These are phyloP conservation scores for Peromyscus polionotus DNA, from an alignment of 2,113 vertebrate species.

Conservation along the genomic window DNA sequence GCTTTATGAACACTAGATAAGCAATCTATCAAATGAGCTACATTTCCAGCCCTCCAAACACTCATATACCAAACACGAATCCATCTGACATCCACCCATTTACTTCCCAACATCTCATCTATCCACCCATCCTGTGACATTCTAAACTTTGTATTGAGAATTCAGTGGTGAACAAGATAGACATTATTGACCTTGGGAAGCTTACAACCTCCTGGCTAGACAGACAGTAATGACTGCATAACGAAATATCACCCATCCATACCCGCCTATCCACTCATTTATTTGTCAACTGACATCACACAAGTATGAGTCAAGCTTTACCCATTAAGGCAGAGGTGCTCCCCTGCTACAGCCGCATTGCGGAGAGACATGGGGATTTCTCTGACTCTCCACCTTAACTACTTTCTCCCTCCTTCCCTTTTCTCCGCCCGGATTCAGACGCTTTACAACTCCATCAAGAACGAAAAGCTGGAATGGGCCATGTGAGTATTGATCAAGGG, in stretches of 20 bases:
- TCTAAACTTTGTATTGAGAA: background rate
- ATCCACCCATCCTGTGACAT: constrained; percentile 83
- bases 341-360: background rate
- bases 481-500: constrained; percentile 92
- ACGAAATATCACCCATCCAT: background rate
- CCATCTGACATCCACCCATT: constrained; percentile 92
- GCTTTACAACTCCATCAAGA: constrained; percentile 99
- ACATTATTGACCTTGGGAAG: background rate
- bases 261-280: background rate
- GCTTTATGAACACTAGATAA: background rate
- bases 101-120: constrained; percentile 88
- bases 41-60: background rate
- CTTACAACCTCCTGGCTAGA: background rate
- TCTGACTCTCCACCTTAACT: constrained; percentile 47
- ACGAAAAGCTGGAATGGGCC: constrained; percentile 99
- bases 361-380: constrained; percentile 13
- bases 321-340: constrained; percentile 2
- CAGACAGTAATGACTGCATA: background rate
- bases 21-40: background rate
- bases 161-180: background rate
- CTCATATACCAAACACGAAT: constrained; percentile 86
- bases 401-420: constrained; percentile 69
- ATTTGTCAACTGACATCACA: background rate
- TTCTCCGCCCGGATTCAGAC: constrained; percentile 86
- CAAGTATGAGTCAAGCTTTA: constrained; percentile 38